Percentiles rank a stretch among this genome's conserved stretches.
Conservation (phyloP, 2,888 invertebrate species). For the Leptura quadrifasciata region DNA sequence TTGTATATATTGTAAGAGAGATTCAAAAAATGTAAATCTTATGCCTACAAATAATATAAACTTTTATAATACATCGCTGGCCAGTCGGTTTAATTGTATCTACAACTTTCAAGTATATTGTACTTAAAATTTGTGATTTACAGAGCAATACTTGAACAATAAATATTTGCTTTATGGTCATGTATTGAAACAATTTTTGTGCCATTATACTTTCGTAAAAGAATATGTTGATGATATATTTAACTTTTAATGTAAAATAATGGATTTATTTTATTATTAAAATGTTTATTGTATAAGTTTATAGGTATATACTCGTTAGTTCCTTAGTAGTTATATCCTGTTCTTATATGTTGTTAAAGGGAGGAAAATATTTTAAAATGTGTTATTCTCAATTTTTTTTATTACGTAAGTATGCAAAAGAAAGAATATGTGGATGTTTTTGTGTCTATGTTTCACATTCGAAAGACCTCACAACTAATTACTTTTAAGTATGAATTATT, state of each 20-base stretch:
- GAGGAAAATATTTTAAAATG: too few relatives aligned
- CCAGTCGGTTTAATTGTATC: background rate
- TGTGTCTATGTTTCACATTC: too few relatives aligned
- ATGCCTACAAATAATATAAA: background rate
- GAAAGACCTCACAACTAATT: too few relatives aligned
- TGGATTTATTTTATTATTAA: background rate
- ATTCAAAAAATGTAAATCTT: too few relatives aligned
- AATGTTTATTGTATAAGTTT: background rate
- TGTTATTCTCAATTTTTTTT: too few relatives aligned
- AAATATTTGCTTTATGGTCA: background rate
- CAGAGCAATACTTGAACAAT: background rate
- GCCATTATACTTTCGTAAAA: background rate
- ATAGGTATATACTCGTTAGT: background rate
- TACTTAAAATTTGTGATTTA: background rate
- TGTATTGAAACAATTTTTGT: background rate
- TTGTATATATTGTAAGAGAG: too few relatives aligned
- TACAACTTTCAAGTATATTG: background rate
- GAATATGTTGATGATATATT: background rate
- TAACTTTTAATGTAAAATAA: background rate
- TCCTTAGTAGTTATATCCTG: too few relatives aligned
- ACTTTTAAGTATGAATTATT: too few relatives aligned
- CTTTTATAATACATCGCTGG: background rate
- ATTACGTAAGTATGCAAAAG: too few relatives aligned
- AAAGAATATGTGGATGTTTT: too few relatives aligned
- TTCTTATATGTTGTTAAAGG: too few relatives aligned